Conservation (phyloP, 1,140 invertebrate species). For the Lineus longissimus region DNA sequence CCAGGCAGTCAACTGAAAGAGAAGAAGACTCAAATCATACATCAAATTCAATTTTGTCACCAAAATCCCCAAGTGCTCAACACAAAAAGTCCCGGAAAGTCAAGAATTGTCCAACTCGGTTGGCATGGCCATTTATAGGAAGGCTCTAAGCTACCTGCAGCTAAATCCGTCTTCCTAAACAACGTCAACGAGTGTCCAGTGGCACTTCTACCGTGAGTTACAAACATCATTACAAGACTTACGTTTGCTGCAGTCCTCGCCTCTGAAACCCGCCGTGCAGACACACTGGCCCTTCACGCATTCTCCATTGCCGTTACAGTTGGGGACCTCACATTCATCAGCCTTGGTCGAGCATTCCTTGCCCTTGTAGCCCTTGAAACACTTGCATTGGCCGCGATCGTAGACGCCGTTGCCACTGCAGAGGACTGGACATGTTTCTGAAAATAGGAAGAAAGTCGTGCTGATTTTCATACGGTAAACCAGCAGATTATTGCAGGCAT, state of each 20-base stretch:
- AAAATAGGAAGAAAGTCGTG: slow-evolving; percentile 11
- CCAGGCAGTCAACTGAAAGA: slow-evolving; percentile 43
- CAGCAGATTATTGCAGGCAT: background rate
- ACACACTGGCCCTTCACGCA: slow-evolving; percentile 51
- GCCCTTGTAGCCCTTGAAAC: slow-evolving; percentile 51
- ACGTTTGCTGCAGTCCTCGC: slow-evolving; percentile 48
- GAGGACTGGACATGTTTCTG: slow-evolving; percentile 67
- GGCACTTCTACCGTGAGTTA: too few relatives aligned
- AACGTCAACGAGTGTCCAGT: too few relatives aligned
- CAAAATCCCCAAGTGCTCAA: too few relatives aligned
- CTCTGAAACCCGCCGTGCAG: slow-evolving; percentile 47
- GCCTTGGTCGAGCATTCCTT: slow-evolving; percentile 45
- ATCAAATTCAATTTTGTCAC: too few relatives aligned
- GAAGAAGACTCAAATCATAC: slow-evolving; percentile 2
- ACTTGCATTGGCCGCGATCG: slow-evolving; percentile 45
- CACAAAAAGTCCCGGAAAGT: too few relatives aligned
- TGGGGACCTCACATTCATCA: slow-evolving; percentile 45
- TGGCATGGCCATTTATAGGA: too few relatives aligned
- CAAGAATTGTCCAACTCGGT: too few relatives aligned
- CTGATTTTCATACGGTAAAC: background rate
- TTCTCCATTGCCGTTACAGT: slow-evolving; percentile 50
- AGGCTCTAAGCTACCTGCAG: too few relatives aligned
- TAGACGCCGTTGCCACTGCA: slow-evolving; percentile 52
- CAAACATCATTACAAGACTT: background rate
- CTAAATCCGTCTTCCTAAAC: too few relatives aligned